Evolutionary conservation across 2,113 vertebrate genomes (phyloP).

Genomic region (Eidolon helvum): DNA sequence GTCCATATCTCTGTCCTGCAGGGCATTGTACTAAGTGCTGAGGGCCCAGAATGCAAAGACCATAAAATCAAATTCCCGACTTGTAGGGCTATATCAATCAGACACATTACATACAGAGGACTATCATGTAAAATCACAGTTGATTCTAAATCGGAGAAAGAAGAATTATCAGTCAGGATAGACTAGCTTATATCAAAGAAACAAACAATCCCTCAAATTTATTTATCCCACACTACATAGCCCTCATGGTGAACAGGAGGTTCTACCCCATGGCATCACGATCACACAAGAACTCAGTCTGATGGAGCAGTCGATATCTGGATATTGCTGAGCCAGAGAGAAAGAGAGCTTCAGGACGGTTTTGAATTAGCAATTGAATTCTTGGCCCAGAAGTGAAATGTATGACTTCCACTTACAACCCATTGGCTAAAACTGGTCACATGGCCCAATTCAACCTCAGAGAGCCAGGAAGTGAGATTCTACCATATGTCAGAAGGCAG

Average conservation of each 20-base stretch:
- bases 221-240: neutral
- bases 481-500: conserved; percentile 50
- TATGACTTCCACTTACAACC: conserved; percentile 37
- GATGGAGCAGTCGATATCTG: neutral
- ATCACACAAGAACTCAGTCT: neutral
- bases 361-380: conserved; percentile 66
- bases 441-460: neutral
- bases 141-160: neutral
- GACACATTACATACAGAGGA: neutral
- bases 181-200: neutral
- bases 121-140: neutral
- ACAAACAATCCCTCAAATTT: neutral
- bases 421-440: conserved; percentile 49
- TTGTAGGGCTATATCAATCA: neutral
- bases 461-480: conserved; percentile 51
- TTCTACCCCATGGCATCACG: neutral
- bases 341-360: neutral
- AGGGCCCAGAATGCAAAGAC: neutral
- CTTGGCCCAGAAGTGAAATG: conserved; percentile 52
- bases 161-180: neutral
- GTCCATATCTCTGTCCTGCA: neutral
- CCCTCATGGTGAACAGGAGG: neutral
- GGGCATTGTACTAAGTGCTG: neutral
- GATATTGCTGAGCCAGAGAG: conserved; percentile 42
- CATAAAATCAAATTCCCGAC: neutral